Base-by-base conservation (phyloP, 2,797 vertebrate genomes). In the Parambassis ranga region DNA sequence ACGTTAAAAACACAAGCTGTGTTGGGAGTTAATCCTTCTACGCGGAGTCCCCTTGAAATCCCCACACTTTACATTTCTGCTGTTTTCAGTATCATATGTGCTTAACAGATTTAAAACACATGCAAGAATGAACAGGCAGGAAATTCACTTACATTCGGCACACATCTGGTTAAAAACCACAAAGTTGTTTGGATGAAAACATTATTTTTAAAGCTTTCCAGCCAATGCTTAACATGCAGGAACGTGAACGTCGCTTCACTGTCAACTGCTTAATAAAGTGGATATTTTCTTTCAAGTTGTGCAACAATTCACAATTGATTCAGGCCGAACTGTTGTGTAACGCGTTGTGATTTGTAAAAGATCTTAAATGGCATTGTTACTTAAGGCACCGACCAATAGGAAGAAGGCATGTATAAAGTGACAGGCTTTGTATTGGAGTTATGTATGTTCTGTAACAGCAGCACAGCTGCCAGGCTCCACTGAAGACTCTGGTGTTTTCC, bases 71-170 rank as follows among this genome's bases (percentile, higher is more conserved):
- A 0, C 1, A 10, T 6, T 10, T 22, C 6, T 9, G 5, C 33
- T 8, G 1, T 28, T 22, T n/a, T 31, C 16, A 20, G 2, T 5
- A 30, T 41, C 3, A 2, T 3, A 2, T 4, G 9, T 2, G 23
- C n/a, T 8, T 4, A 14, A 36, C 3, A 11, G 3, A 2, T 7
- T 3, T 0, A 2, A 20, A 16, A 20, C 5, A 49, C 2, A 13
- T 27, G 1, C 2, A 0, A 8, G 19, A 15, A 11, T 1, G 10
- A 30, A 18, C 10, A n/a, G 27, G 8, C 6, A 6, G 0, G 0
- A 2, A 5, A 1, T 10, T 23, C 7, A 10, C 6, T 5, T 36
- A 1, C 23, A 53, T 26, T 42, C 8, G 7, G 10, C 37, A 20
- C 10, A 9, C 1, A 7, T 18, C 3, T 2, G 18, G 1, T 14